A percentile compares a stretch with the other conserved stretches of the same genome.
phyloP scores from a whole-genome alignment of 2,888 invertebrate genomes.

The Beris morrisii region DNA sequence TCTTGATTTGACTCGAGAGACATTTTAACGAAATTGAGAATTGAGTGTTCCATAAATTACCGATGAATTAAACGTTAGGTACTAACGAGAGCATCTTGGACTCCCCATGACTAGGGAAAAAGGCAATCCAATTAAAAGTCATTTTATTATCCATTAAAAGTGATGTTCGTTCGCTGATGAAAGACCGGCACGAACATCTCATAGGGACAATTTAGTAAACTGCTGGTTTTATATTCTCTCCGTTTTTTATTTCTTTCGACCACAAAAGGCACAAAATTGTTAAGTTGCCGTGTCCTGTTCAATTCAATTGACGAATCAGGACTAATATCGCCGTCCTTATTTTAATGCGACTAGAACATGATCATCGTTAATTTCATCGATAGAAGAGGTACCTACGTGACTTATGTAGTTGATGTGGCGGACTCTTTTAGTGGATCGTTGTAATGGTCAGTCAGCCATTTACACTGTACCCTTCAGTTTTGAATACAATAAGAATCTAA shows the following conservation, averaged over 20 bases:
- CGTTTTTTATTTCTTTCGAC: background rate
- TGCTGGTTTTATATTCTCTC: conserved; percentile 1
- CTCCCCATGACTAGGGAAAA: background rate
- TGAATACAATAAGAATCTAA: conserved; percentile 17
- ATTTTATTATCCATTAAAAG: conserved; percentile 34
- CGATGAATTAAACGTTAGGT: conserved; percentile 11
- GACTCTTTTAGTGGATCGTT: conserved; percentile 25
- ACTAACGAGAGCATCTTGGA: background rate
- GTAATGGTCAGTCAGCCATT: conserved; percentile 27
- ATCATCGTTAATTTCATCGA: conserved; percentile 29
- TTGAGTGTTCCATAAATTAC: conserved; percentile 28
- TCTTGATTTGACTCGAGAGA: conserved; percentile 28
- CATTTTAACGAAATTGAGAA: conserved; percentile 29
- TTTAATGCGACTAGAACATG: conserved; percentile 20
- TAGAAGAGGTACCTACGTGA: conserved; percentile 30
- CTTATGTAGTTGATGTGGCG: conserved; percentile 28
- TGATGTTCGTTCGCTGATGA: conserved; percentile 32
- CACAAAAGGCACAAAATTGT: background rate
- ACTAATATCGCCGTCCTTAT: background rate
- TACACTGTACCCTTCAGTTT: conserved; percentile 6
- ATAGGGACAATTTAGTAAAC: conserved; percentile 30
- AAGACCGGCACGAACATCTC: conserved; percentile 34
- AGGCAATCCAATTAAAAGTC: conserved; percentile 33
- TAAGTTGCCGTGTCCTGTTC: conserved; percentile 1
- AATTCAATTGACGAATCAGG: background rate